phyloP scores from a whole-genome alignment of 2,797 vertebrate species.

The Notolepis coatsorum region DNA sequence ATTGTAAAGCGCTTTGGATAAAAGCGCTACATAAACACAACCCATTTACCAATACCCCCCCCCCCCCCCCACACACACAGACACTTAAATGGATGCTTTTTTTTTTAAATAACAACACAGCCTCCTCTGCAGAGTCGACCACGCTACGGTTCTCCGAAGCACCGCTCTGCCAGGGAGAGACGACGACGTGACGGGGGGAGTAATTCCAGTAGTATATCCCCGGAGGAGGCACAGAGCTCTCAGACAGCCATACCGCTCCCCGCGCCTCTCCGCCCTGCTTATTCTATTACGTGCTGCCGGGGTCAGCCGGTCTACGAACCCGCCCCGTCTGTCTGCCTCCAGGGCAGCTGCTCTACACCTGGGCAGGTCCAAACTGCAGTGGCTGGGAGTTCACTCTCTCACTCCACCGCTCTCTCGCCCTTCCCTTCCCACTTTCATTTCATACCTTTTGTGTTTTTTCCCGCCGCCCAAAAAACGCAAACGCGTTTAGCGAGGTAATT shows the following conservation, averaged over 20 bases:
- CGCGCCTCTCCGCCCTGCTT: neutral
- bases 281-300: conserved; percentile 2
- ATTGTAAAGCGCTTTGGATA: too few species aligned
- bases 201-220: neutral
- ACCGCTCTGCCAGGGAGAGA: too few species aligned
- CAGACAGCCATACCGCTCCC: neutral
- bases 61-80: too few species aligned
- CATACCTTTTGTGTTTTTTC: conserved; percentile 26
- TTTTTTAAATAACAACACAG: too few species aligned
- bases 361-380: conserved; percentile 13
- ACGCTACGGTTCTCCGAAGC: too few species aligned
- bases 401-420: neutral
- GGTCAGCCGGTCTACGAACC: conserved; percentile 7
- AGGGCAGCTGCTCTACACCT: conserved; percentile 29
- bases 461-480: conserved; percentile 10
- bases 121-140: too few species aligned
- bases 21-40: too few species aligned
- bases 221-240: neutral
- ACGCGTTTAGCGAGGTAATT: conserved; percentile 13
- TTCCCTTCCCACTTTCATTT: conserved; percentile 26
- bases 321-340: neutral
- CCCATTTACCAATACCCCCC: too few species aligned
- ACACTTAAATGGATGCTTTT: too few species aligned
- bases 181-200: neutral
- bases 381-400: conserved; percentile 1